These are phyloP conservation scores for Eudorcas thomsonii DNA, from an alignment of 2,113 vertebrate species.

Conservation along the genomic window DNA sequence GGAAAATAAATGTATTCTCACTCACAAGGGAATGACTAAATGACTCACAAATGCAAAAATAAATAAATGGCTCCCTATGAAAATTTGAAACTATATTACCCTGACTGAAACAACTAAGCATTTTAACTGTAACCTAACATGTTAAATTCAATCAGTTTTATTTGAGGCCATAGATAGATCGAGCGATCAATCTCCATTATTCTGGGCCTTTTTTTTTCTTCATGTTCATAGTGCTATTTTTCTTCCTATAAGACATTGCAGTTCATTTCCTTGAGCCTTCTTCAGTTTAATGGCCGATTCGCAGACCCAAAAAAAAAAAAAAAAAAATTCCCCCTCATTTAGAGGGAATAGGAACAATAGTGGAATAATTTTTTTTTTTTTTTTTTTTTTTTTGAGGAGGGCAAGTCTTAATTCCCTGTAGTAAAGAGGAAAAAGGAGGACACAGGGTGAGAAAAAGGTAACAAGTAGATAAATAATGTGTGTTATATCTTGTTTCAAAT, in stretches of 20 bases:
- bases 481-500: slow-evolving; percentile 43
- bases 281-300: slow-evolving; percentile 76
- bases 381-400: background rate
- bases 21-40: slow-evolving; percentile 83
- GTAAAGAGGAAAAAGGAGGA: background rate
- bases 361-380: background rate
- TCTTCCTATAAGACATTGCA: slow-evolving; percentile 79
- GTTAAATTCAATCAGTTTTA: slow-evolving; percentile 82
- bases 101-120: slow-evolving; percentile 73
- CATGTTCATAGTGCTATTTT: slow-evolving; percentile 76
- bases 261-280: slow-evolving; percentile 80
- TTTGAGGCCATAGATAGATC: slow-evolving; percentile 77
- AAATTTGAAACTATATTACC: slow-evolving; percentile 80
- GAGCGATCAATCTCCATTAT: slow-evolving; percentile 82
- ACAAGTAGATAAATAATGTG: slow-evolving; percentile 11
- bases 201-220: slow-evolving; percentile 48
- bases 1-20: slow-evolving; percentile 84
- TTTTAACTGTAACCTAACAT: slow-evolving; percentile 80
- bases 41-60: slow-evolving; percentile 86
- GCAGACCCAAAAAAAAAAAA: slow-evolving; percentile 47
- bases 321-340: slow-evolving; percentile 30
- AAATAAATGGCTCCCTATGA: slow-evolving; percentile 83
- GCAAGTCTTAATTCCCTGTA: background rate
- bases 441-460: background rate
- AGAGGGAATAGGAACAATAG: slow-evolving; percentile 29